A percentile compares a stretch with the other conserved stretches of the same genome.
Evolutionary conservation across 1,140 invertebrate species (phyloP).

Genomic region (Drosophila melanica): DNA sequence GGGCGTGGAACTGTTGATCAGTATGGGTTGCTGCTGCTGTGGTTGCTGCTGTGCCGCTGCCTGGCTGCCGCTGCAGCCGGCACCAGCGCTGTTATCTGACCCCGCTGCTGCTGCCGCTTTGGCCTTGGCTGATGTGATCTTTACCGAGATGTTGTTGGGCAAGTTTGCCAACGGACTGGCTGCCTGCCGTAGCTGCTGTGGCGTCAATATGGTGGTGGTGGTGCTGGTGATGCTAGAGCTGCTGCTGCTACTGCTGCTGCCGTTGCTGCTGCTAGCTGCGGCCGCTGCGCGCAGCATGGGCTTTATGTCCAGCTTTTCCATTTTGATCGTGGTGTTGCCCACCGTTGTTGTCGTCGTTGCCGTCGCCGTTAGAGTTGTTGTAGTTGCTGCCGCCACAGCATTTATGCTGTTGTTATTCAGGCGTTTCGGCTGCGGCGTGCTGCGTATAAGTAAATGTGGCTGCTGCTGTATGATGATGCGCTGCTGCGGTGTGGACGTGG

Average conservation of each 20-base stretch:
- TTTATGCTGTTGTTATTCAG: slow-evolving; percentile 27
- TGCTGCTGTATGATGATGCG: slow-evolving; percentile 71
- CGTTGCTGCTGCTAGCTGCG: slow-evolving; percentile 28
- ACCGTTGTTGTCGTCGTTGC: slow-evolving; percentile 58
- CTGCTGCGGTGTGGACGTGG: slow-evolving; percentile 34
- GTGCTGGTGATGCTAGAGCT: slow-evolving; percentile 30
- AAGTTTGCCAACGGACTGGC: slow-evolving; percentile 76
- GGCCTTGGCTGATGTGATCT: slow-evolving; percentile 77
- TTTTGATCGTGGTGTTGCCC: slow-evolving; percentile 74
- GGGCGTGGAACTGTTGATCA: slow-evolving; percentile 80
- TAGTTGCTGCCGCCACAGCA: slow-evolving; percentile 21
- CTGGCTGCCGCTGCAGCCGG: slow-evolving; percentile 42
- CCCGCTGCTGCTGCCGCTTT: slow-evolving; percentile 55
- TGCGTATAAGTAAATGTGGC: slow-evolving; percentile 72
- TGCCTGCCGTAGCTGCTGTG: slow-evolving; percentile 67
- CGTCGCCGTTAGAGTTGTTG: slow-evolving; percentile 14
- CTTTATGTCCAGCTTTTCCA: slow-evolving; percentile 81
- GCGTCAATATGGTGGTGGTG: slow-evolving; percentile 65
- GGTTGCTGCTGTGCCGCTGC: slow-evolving; percentile 47
- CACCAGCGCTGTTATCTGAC: slow-evolving; percentile 25
- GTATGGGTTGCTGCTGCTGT: slow-evolving; percentile 69
- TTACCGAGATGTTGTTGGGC: slow-evolving; percentile 81
- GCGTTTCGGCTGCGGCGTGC: slow-evolving; percentile 54
- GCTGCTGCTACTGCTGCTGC: slow-evolving; percentile 29
- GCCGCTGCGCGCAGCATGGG: slow-evolving; percentile 58